A percentile compares a stretch with the other conserved stretches of the same genome.
Conservation (phyloP, 2,888 invertebrate species). For the Leptura quadrifasciata region DNA sequence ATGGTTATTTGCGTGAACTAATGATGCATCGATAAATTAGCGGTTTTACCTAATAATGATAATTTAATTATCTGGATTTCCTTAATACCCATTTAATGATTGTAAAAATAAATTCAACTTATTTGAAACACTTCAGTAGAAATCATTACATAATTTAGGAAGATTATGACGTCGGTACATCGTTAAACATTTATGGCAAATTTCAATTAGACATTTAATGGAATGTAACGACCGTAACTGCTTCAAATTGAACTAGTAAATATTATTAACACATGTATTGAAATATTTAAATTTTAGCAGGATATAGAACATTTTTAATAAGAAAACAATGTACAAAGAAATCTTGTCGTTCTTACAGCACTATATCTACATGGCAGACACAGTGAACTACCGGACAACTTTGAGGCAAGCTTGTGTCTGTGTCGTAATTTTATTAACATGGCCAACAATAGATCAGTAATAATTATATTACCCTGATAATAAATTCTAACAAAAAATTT, state of each 20-base stretch:
- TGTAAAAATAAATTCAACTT: neutral
- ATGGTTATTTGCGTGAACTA: neutral
- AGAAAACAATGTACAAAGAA: slow-evolving; percentile 45
- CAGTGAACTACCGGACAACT: slow-evolving; percentile 84
- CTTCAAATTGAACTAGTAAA: neutral
- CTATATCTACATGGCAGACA: slow-evolving; percentile 82
- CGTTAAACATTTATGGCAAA: neutral
- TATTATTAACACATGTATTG: neutral
- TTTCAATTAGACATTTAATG: neutral
- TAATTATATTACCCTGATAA: slow-evolving; percentile 32
- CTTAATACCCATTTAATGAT: slow-evolving; percentile 21
- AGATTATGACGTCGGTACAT: neutral
- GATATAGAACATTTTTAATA: slow-evolving; percentile 42
- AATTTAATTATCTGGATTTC: slow-evolving; percentile 17
- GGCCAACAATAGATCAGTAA: slow-evolving; percentile 32
- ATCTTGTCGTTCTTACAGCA: slow-evolving; percentile 84
- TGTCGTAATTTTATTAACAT: slow-evolving; percentile 60
- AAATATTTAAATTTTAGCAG: slow-evolving; percentile 28
- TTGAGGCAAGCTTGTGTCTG: slow-evolving; percentile 81
- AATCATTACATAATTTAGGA: slow-evolving; percentile 6
- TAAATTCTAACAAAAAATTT: slow-evolving; percentile 29
- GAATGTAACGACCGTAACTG: neutral
- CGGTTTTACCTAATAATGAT: slow-evolving; percentile 21
- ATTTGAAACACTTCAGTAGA: neutral
- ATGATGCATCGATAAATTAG: slow-evolving; percentile 4